Evolutionary conservation across 2,888 invertebrate genomes (phyloP), one percentile per base, ranked within the genome.

Genomic region (Drosophila setosimentum): DNA sequence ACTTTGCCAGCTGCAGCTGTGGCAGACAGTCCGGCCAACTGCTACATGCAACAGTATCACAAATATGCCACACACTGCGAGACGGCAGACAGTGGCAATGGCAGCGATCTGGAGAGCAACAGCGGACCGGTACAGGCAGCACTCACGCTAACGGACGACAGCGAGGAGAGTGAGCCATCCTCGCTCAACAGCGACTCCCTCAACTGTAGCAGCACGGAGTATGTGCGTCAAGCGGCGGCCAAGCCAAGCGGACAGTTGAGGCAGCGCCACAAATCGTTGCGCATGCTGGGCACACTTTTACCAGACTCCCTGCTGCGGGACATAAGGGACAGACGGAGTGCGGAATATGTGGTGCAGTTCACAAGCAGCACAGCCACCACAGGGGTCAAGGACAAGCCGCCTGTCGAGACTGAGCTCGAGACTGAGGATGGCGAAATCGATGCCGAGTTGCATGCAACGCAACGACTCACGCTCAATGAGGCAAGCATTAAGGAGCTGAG

Each of bases 71-170:
- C 97, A 37, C 97, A 97, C 6, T 96, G 93, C 80, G 97, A 97
- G 90, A 97, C 97, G 1, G 93, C 97, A 76, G 97, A 97, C 93
- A 97, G 97, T 71, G 97, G 97, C 55, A 97, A 97, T 53, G 97
- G 97, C 93, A 97, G 97, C 92, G 97, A 97, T 93, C 94, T 97
- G 86, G 97, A 97, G 75, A 92, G 91, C 68, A 85, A 83, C 61
- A 51, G 84, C 24, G 59, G 75, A 1, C 81, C 89, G 24, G 73
- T 64, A 8, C 89, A 73, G 63, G 73, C 83, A 21, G 50, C 68
- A 18, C 71, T 73, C 32, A 45, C 67, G 7, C 68, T 83, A n/a
- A 81, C 66, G 48, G 83, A 87, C 29, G 95, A 95, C 90, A 96
- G 96, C 87, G 95, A 94, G 83, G 94, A 94, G 73, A 93, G 93